Evolutionary conservation across 2,797 vertebrate genomes (phyloP).

Genomic region (Glossophaga mutica): DNA sequence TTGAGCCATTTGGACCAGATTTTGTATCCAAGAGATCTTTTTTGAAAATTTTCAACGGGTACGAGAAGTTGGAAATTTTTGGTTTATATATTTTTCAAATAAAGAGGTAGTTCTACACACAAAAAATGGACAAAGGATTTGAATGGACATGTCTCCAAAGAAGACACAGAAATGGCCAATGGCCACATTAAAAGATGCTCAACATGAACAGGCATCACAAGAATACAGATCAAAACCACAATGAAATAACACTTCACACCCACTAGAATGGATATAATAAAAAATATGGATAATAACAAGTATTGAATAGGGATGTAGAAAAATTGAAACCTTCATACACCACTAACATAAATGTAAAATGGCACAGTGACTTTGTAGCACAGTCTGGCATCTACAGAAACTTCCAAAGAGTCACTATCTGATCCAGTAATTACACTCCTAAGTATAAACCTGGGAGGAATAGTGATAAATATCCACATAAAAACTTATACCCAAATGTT

Average conservation of each 20-base stretch:
- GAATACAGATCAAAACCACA: not conserved
- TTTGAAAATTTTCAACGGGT: not conserved
- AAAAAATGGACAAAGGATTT: not conserved
- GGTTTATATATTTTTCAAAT: not conserved
- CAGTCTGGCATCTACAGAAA: not conserved
- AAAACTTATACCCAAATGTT: not conserved
- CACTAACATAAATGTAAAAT: not conserved
- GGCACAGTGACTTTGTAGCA: not conserved
- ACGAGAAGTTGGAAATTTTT: not conserved
- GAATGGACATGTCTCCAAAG: slow-evolving; percentile 2
- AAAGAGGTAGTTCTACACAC: not conserved
- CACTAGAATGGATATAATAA: not conserved
- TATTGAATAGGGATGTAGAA: not conserved
- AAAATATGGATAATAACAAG: slow-evolving; percentile 5
- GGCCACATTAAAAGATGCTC: not conserved
- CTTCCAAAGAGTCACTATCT: not conserved
- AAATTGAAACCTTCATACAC: not conserved
- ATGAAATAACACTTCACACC: not conserved
- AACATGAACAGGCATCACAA: not conserved
- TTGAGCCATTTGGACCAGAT: not conserved
- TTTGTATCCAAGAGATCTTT: slow-evolving; percentile 2
- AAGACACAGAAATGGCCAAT: not conserved
- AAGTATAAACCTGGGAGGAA: not conserved
- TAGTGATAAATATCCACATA: not conserved
- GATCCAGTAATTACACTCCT: not conserved